Conservation (phyloP, 2,113 vertebrate genomes). For the Scophthalmus maximus region DNA sequence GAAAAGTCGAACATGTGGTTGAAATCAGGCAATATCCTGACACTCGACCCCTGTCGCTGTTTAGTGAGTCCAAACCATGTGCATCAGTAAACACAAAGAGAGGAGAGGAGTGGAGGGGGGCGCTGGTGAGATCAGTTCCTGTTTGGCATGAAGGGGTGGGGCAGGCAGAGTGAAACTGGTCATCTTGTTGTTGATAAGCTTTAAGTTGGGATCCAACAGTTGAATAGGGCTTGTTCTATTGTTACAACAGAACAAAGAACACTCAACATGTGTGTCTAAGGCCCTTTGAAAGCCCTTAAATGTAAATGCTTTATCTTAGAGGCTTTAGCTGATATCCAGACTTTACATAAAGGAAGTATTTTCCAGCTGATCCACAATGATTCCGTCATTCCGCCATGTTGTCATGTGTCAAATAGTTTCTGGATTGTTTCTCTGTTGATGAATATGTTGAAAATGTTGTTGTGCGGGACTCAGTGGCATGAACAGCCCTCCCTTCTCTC, state of each 20-base stretch:
- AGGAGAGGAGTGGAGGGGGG: background rate
- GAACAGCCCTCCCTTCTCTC: background rate
- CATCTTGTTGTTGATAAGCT: slow-evolving; percentile 44
- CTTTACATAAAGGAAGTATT: background rate
- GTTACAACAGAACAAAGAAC: background rate
- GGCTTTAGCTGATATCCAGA: background rate
- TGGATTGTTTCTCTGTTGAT: background rate
- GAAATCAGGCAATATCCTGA: slow-evolving; percentile 10
- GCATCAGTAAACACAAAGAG: slow-evolving; percentile 42
- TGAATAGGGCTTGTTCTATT: background rate
- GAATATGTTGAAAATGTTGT: background rate
- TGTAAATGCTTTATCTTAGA: background rate
- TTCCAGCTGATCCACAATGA: background rate
- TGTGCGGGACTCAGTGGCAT: background rate
- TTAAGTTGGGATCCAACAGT: slow-evolving; percentile 13
- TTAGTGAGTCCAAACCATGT: slow-evolving; percentile 14
- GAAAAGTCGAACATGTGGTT: background rate
- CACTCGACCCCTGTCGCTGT: slow-evolving; percentile 17
- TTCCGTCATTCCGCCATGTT: background rate
- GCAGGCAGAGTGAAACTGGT: slow-evolving; percentile 40
- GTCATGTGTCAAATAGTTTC: background rate
- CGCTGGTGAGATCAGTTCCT: slow-evolving; percentile 65
- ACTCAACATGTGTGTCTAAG: background rate
- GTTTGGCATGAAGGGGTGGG: slow-evolving; percentile 44
- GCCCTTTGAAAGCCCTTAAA: too few species aligned